phyloP scores from a whole-genome alignment of 2,113 vertebrate species.

The Lethenteron camtschaticum region DNA sequence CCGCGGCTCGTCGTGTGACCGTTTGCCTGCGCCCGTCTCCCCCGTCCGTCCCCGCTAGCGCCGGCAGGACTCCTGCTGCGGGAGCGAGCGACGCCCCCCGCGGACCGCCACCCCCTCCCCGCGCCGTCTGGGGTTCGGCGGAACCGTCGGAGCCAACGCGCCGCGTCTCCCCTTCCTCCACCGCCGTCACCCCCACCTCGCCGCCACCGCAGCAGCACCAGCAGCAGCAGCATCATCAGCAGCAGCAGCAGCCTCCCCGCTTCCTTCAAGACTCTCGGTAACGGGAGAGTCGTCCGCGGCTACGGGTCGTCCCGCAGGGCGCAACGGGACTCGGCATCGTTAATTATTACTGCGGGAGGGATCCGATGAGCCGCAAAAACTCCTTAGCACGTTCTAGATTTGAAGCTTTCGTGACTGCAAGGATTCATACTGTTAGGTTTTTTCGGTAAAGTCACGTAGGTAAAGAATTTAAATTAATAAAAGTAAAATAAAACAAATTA shows the following conservation, averaged over 20 bases:
- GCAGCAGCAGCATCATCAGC: conserved; percentile 13
- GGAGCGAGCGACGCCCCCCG: conserved; percentile 56
- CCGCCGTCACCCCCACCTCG: neutral
- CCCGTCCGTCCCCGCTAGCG: too few relatives aligned
- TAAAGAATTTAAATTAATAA: too few relatives aligned
- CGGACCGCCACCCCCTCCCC: conserved; percentile 37
- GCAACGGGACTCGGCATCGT: neutral
- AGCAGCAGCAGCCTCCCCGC: conserved; percentile 5
- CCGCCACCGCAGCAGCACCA: conserved; percentile 17
- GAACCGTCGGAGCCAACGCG: neutral
- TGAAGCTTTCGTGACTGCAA: too few relatives aligned
- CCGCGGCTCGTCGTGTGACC: too few relatives aligned
- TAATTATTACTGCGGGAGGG: too few relatives aligned
- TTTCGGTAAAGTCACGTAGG: too few relatives aligned
- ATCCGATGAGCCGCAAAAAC: too few relatives aligned
- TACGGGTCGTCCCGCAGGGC: neutral
- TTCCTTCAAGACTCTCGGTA: too few relatives aligned
- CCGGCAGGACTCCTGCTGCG: conserved; percentile 14
- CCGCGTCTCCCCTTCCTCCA: neutral
- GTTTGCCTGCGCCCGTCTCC: too few relatives aligned
- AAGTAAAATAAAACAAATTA: too few relatives aligned
- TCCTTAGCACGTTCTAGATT: too few relatives aligned
- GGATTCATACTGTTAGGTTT: too few relatives aligned
- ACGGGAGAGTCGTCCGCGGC: neutral
- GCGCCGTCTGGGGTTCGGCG: neutral